Conservation (phyloP, 1,140 invertebrate species). For the Pseudomyrmex gracilis region DNA sequence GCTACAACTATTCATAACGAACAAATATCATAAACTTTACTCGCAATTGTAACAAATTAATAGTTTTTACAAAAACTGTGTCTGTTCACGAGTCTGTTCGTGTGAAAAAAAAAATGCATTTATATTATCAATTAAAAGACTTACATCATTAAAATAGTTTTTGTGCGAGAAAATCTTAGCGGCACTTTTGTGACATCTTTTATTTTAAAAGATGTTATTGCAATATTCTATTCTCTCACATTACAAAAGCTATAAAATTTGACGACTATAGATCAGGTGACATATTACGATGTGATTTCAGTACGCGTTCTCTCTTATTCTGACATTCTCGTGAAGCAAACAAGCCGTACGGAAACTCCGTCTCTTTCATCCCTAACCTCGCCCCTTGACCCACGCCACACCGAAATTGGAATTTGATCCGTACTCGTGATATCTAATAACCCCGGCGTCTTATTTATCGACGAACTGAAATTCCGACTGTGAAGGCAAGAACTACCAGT, state of each 20-base stretch:
- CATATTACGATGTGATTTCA: background rate
- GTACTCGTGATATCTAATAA: conserved; percentile 75
- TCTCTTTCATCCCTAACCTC: conserved; percentile 43
- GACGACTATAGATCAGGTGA: conserved; percentile 18
- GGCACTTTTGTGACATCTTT: too few species aligned
- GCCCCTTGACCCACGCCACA: conserved; percentile 58
- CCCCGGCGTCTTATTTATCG: conserved; percentile 74
- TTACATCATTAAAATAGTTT: background rate
- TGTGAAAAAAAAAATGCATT: too few species aligned
- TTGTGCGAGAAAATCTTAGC: background rate
- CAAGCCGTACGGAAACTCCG: conserved; percentile 38
- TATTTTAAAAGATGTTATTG: background rate
- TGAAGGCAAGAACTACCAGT: conserved; percentile 34
- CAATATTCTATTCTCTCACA: background rate
- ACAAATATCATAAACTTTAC: background rate
- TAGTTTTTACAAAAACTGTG: too few species aligned
- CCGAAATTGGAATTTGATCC: conserved; percentile 77
- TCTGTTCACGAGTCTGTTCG: too few species aligned
- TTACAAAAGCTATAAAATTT: background rate
- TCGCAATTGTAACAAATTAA: conserved; percentile 5
- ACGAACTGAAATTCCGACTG: conserved; percentile 67
- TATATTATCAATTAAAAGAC: too few species aligned
- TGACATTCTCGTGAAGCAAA: conserved; percentile 13
- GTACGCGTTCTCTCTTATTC: conserved; percentile 15
- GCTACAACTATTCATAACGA: background rate